Percentiles rank a stretch among this genome's conserved stretches.
These are phyloP conservation scores for Ceriagrion tenellum DNA, from an alignment of 2,888 invertebrate genomes.

Conservation along the genomic window DNA sequence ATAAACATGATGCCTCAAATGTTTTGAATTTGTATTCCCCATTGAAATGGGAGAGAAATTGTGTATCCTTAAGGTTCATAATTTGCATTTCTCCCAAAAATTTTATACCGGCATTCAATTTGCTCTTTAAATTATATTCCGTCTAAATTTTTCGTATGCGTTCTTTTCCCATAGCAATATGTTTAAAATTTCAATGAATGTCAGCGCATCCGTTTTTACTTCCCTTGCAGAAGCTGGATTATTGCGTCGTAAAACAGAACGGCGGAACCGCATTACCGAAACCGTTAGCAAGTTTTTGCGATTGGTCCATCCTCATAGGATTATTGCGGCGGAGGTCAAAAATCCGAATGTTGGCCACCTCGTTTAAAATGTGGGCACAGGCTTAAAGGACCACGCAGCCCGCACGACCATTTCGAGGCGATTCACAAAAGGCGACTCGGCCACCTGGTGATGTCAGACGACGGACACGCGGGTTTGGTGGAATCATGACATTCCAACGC, in stretches of 20 bases:
- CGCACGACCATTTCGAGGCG: neutral
- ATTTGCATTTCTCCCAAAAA: too few species aligned
- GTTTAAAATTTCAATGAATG: neutral
- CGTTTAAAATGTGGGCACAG: neutral
- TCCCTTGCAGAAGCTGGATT: neutral
- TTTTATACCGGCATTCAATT: neutral
- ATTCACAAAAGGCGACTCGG: neutral
- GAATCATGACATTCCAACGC: conserved; percentile 1
- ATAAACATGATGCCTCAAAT: too few species aligned
- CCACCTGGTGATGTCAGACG: neutral
- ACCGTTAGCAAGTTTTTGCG: neutral
- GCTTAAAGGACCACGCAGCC: neutral
- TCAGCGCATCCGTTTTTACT: neutral
- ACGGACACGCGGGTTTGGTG: neutral
- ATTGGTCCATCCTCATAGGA: neutral
- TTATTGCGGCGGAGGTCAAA: neutral
- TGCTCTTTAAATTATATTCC: neutral
- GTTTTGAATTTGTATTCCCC: too few species aligned
- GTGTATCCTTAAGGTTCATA: too few species aligned
- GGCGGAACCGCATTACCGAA: neutral
- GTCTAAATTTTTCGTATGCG: neutral
- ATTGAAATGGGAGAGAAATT: too few species aligned
- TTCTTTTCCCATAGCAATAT: neutral
- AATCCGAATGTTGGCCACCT: neutral
- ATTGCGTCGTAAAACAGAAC: neutral